phyloP scores from a whole-genome alignment of 2,113 vertebrate genomes.

The Pluvialis apricaria region DNA sequence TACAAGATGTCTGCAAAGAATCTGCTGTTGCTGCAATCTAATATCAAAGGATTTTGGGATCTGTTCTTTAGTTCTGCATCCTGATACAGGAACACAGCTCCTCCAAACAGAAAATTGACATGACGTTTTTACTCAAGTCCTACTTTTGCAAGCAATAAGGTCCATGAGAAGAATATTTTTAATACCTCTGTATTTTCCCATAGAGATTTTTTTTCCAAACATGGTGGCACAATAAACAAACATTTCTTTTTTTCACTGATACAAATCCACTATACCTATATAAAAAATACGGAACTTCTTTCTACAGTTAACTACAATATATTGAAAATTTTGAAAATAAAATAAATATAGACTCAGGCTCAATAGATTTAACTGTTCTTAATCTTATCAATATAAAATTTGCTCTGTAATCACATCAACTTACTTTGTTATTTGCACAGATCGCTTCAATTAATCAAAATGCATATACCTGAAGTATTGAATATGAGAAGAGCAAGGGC shows the following conservation, averaged over 20 bases:
- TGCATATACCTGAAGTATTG: background rate
- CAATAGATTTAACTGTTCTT: background rate
- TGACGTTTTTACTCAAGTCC: background rate
- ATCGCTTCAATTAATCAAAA: background rate
- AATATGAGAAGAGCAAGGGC: background rate
- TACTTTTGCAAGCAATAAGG: background rate
- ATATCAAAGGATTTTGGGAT: background rate
- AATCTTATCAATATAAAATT: background rate
- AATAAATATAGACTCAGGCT: background rate
- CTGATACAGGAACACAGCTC: background rate
- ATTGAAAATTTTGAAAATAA: background rate
- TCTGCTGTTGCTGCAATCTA: background rate
- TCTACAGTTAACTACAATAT: background rate
- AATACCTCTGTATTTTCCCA: background rate
- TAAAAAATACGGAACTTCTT: background rate
- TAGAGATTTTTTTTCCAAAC: background rate
- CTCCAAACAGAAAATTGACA: background rate
- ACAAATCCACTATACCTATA: background rate
- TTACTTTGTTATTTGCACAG: background rate
- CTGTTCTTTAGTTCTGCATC: background rate
- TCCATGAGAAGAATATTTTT: background rate
- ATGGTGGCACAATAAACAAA: background rate
- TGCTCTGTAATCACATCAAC: background rate
- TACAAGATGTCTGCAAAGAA: background rate
- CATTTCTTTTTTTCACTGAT: accelerated